Percentiles rank a stretch among this genome's conserved stretches.
phyloP scores from a whole-genome alignment of 2,113 vertebrate species.

The Oncorhynchus masou region DNA sequence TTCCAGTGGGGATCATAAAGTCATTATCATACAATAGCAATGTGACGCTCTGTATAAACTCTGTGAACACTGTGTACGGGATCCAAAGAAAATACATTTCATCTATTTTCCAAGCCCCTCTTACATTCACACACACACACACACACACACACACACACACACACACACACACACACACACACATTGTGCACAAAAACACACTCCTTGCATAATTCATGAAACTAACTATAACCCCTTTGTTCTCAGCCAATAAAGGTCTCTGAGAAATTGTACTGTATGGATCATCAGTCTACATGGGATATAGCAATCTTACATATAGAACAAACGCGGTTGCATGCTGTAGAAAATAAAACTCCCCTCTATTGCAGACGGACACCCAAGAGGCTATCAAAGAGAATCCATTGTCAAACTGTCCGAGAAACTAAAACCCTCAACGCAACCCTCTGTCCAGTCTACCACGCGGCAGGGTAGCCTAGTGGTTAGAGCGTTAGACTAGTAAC shows the following conservation, averaged over 20 bases:
- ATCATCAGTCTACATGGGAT: slow-evolving; percentile 3
- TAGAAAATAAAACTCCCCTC: slow-evolving; percentile 5
- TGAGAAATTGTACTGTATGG: slow-evolving; percentile 19
- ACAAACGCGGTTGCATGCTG: background rate
- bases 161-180: slow-evolving; percentile 16
- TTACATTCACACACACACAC: slow-evolving; percentile 5
- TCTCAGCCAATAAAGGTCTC: slow-evolving; percentile 20
- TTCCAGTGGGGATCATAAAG: slow-evolving; percentile 14
- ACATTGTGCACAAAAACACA: background rate
- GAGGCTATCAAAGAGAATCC: no score
- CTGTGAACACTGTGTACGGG: slow-evolving; percentile 14
- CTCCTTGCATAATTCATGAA: background rate
- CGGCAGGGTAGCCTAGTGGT: no score
- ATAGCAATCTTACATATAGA: background rate
- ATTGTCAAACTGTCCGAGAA: no score
- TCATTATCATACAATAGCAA: slow-evolving; percentile 44
- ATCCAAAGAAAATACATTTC: slow-evolving; percentile 52
- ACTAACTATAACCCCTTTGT: slow-evolving; percentile 4
- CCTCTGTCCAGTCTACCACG: no score
- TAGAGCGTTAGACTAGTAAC: no score
- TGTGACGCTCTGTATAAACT: slow-evolving; percentile 14
- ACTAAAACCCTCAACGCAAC: no score
- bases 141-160: slow-evolving; percentile 22
- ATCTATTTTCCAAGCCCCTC: slow-evolving; percentile 22
- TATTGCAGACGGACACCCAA: background rate